phyloP scores from a whole-genome alignment of 2,888 invertebrate species.

The Azorinus chamasolen region DNA sequence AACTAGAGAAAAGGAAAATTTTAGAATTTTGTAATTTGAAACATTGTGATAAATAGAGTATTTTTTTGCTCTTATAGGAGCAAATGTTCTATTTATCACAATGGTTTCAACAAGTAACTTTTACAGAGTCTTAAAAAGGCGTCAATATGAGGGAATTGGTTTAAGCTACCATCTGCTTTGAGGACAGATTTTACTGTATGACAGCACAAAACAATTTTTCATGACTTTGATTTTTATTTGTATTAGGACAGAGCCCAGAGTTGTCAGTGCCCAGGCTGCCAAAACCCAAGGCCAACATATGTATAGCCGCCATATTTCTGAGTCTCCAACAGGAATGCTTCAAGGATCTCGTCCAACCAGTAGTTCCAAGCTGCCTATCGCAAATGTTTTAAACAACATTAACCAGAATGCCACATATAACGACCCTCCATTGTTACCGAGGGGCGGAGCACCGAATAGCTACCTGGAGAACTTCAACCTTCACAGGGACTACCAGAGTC shows the following conservation, averaged over 20 bases:
- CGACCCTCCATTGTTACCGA: conserved; percentile 65
- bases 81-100: too few species aligned
- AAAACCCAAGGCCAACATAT: conserved; percentile 44
- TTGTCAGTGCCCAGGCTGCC: conserved; percentile 36
- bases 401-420: conserved; percentile 48
- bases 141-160: too few species aligned
- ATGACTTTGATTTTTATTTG: too few species aligned
- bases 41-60: too few species aligned
- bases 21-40: too few species aligned
- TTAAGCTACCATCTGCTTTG: too few species aligned
- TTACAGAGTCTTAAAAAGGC: too few species aligned
- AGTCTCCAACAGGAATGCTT: conserved; percentile 33
- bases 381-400: conserved; percentile 28
- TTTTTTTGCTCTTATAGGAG: too few species aligned
- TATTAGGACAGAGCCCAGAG: conserved; percentile 25
- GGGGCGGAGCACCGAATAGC: conserved; percentile 62
- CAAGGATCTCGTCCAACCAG: conserved; percentile 58
- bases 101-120: too few species aligned
- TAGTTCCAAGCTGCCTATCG: conserved; percentile 21
- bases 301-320: conserved; percentile 51
- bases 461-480: conserved; percentile 70
- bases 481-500: conserved; percentile 76
- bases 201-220: too few species aligned
- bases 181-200: too few species aligned
- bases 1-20: too few species aligned